phyloP scores from a whole-genome alignment of 2,797 vertebrate species.

The Dendrocincla fuliginosa region DNA sequence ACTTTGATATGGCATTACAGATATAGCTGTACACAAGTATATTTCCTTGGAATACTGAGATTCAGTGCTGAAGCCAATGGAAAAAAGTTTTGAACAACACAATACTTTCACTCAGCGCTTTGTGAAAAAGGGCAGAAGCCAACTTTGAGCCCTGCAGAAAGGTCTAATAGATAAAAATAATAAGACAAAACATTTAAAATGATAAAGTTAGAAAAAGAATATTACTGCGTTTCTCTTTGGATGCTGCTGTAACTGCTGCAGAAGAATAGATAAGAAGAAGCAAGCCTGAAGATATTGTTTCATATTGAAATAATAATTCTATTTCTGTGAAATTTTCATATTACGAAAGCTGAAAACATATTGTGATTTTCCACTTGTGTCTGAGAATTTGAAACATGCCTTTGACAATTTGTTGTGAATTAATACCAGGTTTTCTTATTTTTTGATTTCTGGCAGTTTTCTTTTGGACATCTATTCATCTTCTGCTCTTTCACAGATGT shows the following conservation, averaged over 20 bases:
- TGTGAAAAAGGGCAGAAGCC: not conserved
- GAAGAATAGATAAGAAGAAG: not conserved
- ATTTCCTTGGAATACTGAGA: not conserved
- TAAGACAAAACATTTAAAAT: not conserved
- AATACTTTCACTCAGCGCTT: not conserved
- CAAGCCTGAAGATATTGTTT: not conserved
- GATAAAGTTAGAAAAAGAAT: not conserved
- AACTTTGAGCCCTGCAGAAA: not conserved
- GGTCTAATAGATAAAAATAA: not conserved
- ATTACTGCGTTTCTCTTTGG: not conserved
- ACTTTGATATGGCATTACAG: not conserved
- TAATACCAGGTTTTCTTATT: not conserved
- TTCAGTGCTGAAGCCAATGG: not conserved
- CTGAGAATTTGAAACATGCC: not conserved
- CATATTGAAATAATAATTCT: not conserved
- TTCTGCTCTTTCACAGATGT: not conserved
- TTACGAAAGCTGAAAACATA: not conserved
- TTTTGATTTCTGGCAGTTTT: not conserved
- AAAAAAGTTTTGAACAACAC: not conserved
- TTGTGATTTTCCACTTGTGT: not conserved
- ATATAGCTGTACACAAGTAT: not conserved
- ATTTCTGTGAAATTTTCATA: not conserved
- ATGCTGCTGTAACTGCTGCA: not conserved
- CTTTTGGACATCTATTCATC: not conserved
- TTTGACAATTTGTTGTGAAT: not conserved